Conservation (phyloP, 2,888 invertebrate genomes). For the Spisula subtruncata region DNA sequence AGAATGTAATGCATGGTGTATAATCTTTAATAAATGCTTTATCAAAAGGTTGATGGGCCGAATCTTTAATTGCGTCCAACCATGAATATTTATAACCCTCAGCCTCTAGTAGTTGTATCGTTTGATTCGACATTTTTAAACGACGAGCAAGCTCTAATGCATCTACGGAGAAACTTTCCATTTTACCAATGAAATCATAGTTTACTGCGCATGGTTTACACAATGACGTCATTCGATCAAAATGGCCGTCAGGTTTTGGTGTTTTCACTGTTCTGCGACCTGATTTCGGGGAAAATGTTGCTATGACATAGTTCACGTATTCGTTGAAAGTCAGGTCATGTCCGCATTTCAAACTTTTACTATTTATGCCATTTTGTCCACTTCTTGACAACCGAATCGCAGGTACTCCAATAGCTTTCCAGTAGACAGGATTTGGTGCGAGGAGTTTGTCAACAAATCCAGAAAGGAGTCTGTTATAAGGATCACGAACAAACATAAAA, state of each 20-base stretch:
- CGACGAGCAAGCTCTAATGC: conserved; percentile 53
- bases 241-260: conserved; percentile 60
- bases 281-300: not conserved
- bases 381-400: conserved; percentile 27
- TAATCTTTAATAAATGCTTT: conserved; percentile 27
- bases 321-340: conserved; percentile 48
- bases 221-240: conserved; percentile 50
- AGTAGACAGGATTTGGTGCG: conserved; percentile 71
- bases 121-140: conserved; percentile 29
- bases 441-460: conserved; percentile 70
- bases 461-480: conserved; percentile 68
- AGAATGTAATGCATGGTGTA: conserved; percentile 29
- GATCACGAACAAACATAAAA: conserved; percentile 67
- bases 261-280: not conserved
- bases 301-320: conserved; percentile 33
- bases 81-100: not conserved
- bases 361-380: not conserved
- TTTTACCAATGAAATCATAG: conserved; percentile 68
- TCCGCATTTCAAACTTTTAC: conserved; percentile 38
- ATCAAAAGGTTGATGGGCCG: conserved; percentile 45
- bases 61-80: conserved; percentile 45
- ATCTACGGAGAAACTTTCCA: conserved; percentile 66
- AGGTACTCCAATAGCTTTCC: conserved; percentile 56
- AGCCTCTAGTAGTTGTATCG: conserved; percentile 25
- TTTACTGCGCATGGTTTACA: conserved; percentile 66